Percentiles rank a stretch among this genome's conserved stretches.
phyloP scores from a whole-genome alignment of 92 coral and sea anemone species.

The Heliopora coerulea region DNA sequence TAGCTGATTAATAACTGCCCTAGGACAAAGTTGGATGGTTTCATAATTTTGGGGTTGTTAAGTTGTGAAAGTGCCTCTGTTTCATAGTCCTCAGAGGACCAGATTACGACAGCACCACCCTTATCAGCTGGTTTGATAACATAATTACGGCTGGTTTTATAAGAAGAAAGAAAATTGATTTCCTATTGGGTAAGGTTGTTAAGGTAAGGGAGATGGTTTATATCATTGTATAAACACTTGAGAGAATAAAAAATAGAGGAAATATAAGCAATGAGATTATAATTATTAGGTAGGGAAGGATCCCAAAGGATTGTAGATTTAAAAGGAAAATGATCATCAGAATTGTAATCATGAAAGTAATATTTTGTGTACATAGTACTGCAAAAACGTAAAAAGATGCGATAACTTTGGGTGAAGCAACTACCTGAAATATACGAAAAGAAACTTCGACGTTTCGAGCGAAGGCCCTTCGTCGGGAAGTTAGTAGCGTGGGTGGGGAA shows the following conservation, averaged over 20 bases:
- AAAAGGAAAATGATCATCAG: background rate
- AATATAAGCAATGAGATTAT: background rate
- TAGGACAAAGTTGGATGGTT: background rate
- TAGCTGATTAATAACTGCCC: background rate
- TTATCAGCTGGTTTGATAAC: conserved; percentile 39
- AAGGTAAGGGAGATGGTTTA: background rate
- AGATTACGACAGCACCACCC: conserved; percentile 20
- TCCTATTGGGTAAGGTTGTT: background rate
- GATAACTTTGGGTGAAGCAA: no score
- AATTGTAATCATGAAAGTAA: background rate
- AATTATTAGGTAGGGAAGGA: background rate
- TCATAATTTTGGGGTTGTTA: background rate
- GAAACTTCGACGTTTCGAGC: no score
- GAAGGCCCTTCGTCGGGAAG: no score
- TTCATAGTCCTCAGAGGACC: conserved; percentile 5
- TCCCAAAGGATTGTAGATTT: background rate
- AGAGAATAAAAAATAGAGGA: background rate
- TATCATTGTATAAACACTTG: background rate
- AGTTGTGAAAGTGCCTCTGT: conserved; percentile 19
- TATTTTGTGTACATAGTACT: conserved; percentile 1
- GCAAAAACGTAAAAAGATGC: background rate
- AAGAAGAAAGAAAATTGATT: background rate
- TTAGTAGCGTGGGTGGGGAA: no score
- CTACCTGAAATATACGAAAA: no score
- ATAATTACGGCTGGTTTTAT: background rate